Percentiles rank a stretch among this genome's conserved stretches.
Conservation (phyloP, 2,888 invertebrate genomes). For the Drosophila parthenogenetica region DNA sequence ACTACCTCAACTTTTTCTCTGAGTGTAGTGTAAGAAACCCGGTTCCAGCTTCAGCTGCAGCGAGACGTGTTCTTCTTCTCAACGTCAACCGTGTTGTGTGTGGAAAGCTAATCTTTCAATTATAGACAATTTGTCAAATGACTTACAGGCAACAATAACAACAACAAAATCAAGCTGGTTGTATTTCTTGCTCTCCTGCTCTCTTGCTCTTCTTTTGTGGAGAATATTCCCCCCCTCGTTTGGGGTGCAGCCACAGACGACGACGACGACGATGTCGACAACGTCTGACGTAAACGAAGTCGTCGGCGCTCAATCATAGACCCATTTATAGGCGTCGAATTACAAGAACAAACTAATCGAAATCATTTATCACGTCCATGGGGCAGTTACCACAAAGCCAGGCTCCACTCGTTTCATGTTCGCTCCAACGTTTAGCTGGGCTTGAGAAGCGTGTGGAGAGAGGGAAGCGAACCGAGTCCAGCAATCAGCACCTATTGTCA, state of each 20-base stretch:
- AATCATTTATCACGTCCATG: constrained; percentile 83
- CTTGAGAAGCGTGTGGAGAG: not conserved
- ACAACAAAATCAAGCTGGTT: constrained; percentile 33
- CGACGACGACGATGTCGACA: constrained; percentile 49
- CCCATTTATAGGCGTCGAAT: constrained; percentile 85
- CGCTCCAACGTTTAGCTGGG: constrained; percentile 48
- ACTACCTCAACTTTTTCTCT: not conserved
- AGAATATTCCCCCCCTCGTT: not conserved
- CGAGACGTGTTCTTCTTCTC: constrained; percentile 68
- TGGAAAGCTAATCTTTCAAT: constrained; percentile 85
- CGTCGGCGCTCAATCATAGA: constrained; percentile 83
- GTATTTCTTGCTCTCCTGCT: not conserved
- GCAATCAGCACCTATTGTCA: constrained; percentile 83
- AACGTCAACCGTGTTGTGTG: constrained; percentile 73
- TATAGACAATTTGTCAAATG: constrained; percentile 85
- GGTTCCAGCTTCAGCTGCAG: constrained; percentile 26
- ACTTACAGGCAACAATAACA: constrained; percentile 73
- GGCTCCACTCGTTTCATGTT: constrained; percentile 62
- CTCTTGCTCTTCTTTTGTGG: too few relatives aligned
- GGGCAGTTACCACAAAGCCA: constrained; percentile 49
- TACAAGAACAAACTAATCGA: constrained; percentile 85
- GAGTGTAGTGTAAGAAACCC: constrained; percentile 19
- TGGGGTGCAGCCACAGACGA: constrained; percentile 62
- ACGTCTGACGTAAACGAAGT: constrained; percentile 73
- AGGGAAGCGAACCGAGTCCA: constrained; percentile 17